These are phyloP conservation scores for Dipodomys spectabilis DNA, from an alignment of 2,113 vertebrate species.

Conservation along the genomic window DNA sequence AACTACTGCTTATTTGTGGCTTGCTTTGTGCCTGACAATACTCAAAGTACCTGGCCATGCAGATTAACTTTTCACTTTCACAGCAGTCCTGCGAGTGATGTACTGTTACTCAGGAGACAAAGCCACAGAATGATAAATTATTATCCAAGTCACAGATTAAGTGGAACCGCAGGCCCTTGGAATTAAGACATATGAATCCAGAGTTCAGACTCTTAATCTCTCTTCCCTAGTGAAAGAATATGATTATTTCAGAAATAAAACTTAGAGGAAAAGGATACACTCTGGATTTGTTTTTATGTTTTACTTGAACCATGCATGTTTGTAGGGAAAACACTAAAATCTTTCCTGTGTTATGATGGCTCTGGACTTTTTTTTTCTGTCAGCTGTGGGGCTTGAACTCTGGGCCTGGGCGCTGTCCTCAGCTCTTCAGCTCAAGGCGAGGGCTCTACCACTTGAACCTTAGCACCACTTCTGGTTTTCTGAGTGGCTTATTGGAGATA, in stretches of 20 bases:
- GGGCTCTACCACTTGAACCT: too few relatives aligned
- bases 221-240: not conserved
- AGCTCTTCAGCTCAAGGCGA: too few relatives aligned
- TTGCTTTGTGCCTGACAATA: not conserved
- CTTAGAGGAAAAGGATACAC: not conserved
- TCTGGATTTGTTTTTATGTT: conserved; percentile 19
- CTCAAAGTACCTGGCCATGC: not conserved
- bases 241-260: not conserved
- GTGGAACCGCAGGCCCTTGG: not conserved
- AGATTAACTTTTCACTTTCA: not conserved
- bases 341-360: not conserved
- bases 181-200: not conserved
- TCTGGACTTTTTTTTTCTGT: not conserved
- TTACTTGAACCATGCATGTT: not conserved
- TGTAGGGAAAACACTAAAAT: not conserved
- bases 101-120: not conserved
- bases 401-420: too few relatives aligned
- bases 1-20: not conserved
- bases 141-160: not conserved
- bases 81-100: not conserved
- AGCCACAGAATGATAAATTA: not conserved
- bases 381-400: too few relatives aligned
- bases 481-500: too few relatives aligned
- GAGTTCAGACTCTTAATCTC: not conserved
- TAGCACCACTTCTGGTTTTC: too few relatives aligned